Percentiles rank a stretch among this genome's conserved stretches.
Evolutionary conservation across 1,140 invertebrate species (phyloP).

Genomic region (Bombus superbus): DNA sequence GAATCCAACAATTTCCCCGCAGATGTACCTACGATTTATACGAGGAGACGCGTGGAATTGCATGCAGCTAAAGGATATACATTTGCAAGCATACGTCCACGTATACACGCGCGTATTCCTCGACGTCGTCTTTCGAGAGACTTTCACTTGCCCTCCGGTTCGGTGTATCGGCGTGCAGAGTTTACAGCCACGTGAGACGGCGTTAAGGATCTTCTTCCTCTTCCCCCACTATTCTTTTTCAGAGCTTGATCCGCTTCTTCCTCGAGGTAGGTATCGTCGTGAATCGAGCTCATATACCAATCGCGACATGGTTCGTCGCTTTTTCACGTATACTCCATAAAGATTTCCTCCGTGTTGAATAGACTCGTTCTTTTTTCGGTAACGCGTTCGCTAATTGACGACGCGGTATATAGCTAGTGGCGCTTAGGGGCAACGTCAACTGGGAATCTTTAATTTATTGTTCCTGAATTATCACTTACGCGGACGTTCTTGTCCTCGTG

Average conservation of each 20-base stretch:
- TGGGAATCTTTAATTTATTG: neutral
- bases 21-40: conserved; percentile 33
- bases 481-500: neutral
- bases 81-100: conserved; percentile 61
- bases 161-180: conserved; percentile 44
- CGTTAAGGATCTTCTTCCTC: conserved; percentile 52
- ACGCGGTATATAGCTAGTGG: neutral
- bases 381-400: neutral
- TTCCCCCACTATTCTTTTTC: conserved; percentile 17
- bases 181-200: conserved; percentile 52
- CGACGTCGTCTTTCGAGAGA: conserved; percentile 69
- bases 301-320: neutral
- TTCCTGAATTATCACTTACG: neutral
- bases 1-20: conserved; percentile 23
- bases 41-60: conserved; percentile 17
- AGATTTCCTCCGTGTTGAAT: neutral
- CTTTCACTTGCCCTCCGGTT: conserved; percentile 73
- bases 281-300: neutral
- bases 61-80: conserved; percentile 61
- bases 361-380: neutral
- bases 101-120: conserved; percentile 50
- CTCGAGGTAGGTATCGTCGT: neutral
- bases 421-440: neutral
- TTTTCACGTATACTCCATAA: neutral
- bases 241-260: conserved; percentile 27